phyloP scores from a whole-genome alignment of 1,140 invertebrate genomes.

The Rhyzopertha dominica region DNA sequence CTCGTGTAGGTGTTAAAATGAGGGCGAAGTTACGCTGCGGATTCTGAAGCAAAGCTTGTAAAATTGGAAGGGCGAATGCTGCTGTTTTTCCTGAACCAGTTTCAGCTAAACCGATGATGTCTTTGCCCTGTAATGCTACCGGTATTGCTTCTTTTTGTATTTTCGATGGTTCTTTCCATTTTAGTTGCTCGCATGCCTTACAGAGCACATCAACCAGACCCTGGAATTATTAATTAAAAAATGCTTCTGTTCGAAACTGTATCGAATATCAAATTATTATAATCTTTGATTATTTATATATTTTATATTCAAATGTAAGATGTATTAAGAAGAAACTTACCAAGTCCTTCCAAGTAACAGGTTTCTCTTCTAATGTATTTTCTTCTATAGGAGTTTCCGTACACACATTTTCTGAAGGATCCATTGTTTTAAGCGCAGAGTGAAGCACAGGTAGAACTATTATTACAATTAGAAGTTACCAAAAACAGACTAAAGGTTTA shows the following conservation, averaged over 20 bases:
- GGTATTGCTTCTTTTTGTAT: conserved; percentile 95
- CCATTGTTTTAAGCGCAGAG: too few species aligned
- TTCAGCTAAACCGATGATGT: conserved; percentile 95
- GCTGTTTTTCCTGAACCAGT: conserved; percentile 98
- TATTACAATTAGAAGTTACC: too few species aligned
- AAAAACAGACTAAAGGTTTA: too few species aligned
- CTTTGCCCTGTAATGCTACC: conserved; percentile 83
- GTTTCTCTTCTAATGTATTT: conserved; percentile 32
- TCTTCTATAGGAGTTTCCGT: background rate
- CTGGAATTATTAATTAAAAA: conserved; percentile 50
- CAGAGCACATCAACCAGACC: conserved; percentile 89
- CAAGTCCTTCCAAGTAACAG: conserved; percentile 57
- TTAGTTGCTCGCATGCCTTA: conserved; percentile 84
- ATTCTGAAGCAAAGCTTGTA: conserved; percentile 84
- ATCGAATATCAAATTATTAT: conserved; percentile 4
- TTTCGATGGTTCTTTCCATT: conserved; percentile 91
- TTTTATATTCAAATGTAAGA: background rate
- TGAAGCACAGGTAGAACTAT: too few species aligned
- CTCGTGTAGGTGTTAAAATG: conserved; percentile 92
- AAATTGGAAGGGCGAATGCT: conserved; percentile 93
- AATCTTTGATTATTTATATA: conserved; percentile 5
- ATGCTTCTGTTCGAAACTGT: too few species aligned
- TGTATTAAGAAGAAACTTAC: conserved; percentile 42
- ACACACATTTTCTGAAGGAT: conserved; percentile 3
- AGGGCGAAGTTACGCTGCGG: conserved; percentile 93